Evolutionary conservation across 2,797 vertebrate genomes (phyloP).

Genomic region (Loris lydekkerianus): DNA sequence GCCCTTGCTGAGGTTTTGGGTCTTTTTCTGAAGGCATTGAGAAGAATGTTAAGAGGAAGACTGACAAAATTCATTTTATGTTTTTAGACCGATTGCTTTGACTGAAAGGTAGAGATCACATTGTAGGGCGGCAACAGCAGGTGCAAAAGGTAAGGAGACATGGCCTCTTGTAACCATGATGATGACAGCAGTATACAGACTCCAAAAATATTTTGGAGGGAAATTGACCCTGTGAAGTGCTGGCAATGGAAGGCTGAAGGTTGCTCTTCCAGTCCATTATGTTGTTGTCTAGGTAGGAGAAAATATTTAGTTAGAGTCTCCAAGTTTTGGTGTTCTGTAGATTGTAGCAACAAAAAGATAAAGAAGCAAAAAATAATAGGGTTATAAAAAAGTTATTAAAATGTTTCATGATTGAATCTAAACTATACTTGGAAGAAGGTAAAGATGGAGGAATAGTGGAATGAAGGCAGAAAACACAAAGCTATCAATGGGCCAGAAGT

Average conservation of each 20-base stretch:
- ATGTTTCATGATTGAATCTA: background rate
- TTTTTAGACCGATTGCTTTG: background rate
- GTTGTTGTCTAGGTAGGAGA: background rate
- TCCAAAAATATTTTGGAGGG: background rate
- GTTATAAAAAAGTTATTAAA: background rate
- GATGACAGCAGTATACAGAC: background rate
- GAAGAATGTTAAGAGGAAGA: background rate
- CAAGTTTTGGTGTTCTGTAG: conserved; percentile 18
- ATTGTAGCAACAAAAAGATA: background rate
- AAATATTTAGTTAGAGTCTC: conserved; percentile 28
- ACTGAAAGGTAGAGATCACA: background rate
- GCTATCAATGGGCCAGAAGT: background rate
- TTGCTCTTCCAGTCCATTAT: background rate
- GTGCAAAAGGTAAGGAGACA: conserved; percentile 10
- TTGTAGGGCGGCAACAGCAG: background rate
- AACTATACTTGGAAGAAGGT: background rate
- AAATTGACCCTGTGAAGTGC: background rate
- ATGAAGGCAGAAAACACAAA: background rate
- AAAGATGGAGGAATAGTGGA: background rate
- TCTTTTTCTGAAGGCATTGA: background rate
- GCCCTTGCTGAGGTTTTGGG: background rate
- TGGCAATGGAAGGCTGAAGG: background rate
- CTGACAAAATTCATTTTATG: background rate
- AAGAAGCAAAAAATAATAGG: background rate
- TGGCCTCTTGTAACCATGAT: background rate